phyloP scores from a whole-genome alignment of 2,888 invertebrate genomes.

The Epirrhoe alternata region DNA sequence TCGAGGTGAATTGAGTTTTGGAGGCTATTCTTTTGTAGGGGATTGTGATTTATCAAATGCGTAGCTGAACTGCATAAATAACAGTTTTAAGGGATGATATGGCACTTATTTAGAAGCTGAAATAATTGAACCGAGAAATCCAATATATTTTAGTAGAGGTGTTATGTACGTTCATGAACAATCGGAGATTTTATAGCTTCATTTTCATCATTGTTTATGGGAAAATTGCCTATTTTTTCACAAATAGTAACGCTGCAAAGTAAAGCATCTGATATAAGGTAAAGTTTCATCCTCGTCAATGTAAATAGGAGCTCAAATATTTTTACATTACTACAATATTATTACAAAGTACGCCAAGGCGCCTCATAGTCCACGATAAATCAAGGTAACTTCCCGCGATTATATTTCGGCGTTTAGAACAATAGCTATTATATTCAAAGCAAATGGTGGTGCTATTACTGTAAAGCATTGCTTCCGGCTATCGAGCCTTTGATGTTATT shows the following conservation, averaged over 20 bases:
- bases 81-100: not conserved
- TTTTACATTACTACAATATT: conserved; percentile 27
- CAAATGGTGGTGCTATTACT: conserved; percentile 73
- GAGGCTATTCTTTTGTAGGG: conserved; percentile 28
- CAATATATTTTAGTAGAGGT: too few species aligned
- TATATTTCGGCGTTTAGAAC: conserved; percentile 75
- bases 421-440: conserved; percentile 81
- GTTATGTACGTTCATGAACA: too few species aligned
- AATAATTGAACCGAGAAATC: not conserved
- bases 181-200: too few species aligned
- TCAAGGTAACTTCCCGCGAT: conserved; percentile 74
- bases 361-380: conserved; percentile 57
- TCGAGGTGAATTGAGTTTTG: conserved; percentile 49
- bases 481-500: conserved; percentile 64
- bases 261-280: too few species aligned
- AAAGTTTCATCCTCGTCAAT: too few species aligned
- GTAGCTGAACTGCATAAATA: conserved; percentile 14
- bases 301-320: not conserved
- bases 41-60: conserved; percentile 13
- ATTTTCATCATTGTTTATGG: too few species aligned
- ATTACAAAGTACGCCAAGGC: conserved; percentile 36
- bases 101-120: not conserved
- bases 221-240: too few species aligned
- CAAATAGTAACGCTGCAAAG: too few species aligned
- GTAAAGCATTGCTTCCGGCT: conserved; percentile 78